Conservation (phyloP, 2,113 vertebrate genomes). For the Grallaria varia region DNA sequence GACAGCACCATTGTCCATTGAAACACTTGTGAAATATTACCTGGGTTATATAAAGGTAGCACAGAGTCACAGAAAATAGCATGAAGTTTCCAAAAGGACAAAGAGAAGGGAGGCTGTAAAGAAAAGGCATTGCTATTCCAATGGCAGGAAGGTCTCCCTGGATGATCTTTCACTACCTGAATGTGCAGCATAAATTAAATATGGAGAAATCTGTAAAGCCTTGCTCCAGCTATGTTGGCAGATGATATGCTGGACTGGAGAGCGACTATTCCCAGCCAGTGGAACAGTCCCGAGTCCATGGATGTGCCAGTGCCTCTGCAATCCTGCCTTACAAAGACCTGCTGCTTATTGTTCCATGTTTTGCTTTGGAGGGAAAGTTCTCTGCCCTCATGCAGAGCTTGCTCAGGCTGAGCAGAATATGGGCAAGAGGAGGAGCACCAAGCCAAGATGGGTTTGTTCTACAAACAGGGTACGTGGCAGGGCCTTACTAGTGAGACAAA, state of each 20-base stretch:
- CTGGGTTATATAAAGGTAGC: slow-evolving; percentile 57
- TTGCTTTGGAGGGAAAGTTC: background rate
- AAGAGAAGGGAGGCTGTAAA: background rate
- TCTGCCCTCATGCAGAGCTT: background rate
- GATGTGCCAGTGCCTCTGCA: background rate
- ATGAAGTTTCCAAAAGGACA: slow-evolving; percentile 10
- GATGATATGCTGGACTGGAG: background rate
- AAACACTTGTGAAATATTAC: slow-evolving; percentile 64
- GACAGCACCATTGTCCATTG: slow-evolving; percentile 63
- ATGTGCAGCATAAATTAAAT: slow-evolving; percentile 1
- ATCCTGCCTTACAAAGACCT: background rate
- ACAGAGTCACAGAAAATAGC: slow-evolving; percentile 16
- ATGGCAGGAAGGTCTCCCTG: background rate
- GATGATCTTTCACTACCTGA: background rate
- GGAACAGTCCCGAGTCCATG: background rate
- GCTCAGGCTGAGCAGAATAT: background rate
- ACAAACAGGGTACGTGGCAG: background rate
- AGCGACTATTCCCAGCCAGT: background rate
- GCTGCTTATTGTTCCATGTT: background rate
- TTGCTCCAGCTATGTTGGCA: background rate
- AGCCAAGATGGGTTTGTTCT: background rate
- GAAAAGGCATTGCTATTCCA: background rate
- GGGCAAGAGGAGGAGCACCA: background rate
- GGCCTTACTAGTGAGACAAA: background rate
- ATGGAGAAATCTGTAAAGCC: background rate